Conservation (phyloP, 2,797 vertebrate species). For the Eremophila alpestris region DNA sequence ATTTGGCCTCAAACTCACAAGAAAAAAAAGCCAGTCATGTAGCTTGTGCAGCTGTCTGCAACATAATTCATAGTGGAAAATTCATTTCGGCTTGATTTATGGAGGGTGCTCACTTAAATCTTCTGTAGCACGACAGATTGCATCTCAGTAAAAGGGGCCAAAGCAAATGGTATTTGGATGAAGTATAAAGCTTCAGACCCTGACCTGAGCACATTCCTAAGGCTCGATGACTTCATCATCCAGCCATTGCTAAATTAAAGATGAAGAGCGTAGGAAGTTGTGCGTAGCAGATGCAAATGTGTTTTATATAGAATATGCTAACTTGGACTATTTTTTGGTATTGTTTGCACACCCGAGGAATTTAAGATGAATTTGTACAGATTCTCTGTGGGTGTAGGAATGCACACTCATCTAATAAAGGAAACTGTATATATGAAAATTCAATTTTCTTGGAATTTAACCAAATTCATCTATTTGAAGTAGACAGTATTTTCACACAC, state of each 20-base stretch:
- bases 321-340: constrained; percentile 5
- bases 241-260: constrained; percentile 45
- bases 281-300: background rate
- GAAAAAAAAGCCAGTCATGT: background rate
- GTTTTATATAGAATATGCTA: constrained; percentile 21
- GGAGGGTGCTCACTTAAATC: constrained; percentile 32
- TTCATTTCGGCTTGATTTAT: constrained; percentile 44
- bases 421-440: background rate
- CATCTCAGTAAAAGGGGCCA: constrained; percentile 41
- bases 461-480: background rate
- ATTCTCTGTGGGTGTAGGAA: constrained; percentile 8
- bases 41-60: constrained; percentile 33
- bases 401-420: constrained; percentile 16
- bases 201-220: constrained; percentile 36
- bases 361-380: constrained; percentile 18
- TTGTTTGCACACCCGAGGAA: constrained; percentile 34
- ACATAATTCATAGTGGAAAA: background rate
- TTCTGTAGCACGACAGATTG: constrained; percentile 20
- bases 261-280: constrained; percentile 25
- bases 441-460: constrained; percentile 16
- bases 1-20: background rate
- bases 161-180: constrained; percentile 52
- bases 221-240: constrained; percentile 43
- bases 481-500: background rate
- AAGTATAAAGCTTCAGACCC: constrained; percentile 50